Evolutionary conservation across 1,140 invertebrate genomes (phyloP), one percentile per base, ranked within the genome.

Genomic region (Lepidotrigona ventralis): DNA sequence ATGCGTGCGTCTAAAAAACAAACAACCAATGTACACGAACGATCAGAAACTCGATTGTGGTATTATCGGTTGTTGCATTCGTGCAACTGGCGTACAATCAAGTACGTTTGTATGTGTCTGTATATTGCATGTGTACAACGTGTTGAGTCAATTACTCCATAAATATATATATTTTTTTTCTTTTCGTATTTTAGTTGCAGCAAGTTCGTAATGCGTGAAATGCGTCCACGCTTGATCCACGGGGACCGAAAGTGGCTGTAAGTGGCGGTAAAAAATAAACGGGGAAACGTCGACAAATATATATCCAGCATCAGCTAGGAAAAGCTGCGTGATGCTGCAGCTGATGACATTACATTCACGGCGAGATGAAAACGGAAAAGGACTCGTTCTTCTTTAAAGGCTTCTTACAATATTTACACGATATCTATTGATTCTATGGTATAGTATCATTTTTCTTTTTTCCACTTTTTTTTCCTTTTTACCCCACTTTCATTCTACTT

Each of bases 361-460:
- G 66, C 17, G 3, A 63, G 51, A 64, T 63, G 23, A 23, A 33
- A 77, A 77, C 64, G 29, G 51, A 51, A 64, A 83, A 39, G 68
- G 19, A 70, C 21, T 54, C 66, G 56, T 60, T 46, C 58, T 26
- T 64, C n/a, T 21, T 60, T 83, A 81, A 90, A 90, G 85, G 81
- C 81, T 89, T 91, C 88, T 90, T 92, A 91, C 90, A 93, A 68
- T 92, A 92, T 93, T 88, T 92, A 92, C 91, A 92, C 83, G 82
- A 86, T 78, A 70, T 80, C 83, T 80, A 85, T 77, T 68, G 76
- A 79, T 71, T 69, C 73, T 66, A 84, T 77, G 54, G 73, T 70
- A 64, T 46, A 81, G 63, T n/a, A 81, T 71, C 69, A 81, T 81
- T 46, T 75, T 64, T 46, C 9, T 23, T 12, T 46, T 70, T 46